phyloP scores from a whole-genome alignment of 1,140 invertebrate species.

The Pantala flavescens region DNA sequence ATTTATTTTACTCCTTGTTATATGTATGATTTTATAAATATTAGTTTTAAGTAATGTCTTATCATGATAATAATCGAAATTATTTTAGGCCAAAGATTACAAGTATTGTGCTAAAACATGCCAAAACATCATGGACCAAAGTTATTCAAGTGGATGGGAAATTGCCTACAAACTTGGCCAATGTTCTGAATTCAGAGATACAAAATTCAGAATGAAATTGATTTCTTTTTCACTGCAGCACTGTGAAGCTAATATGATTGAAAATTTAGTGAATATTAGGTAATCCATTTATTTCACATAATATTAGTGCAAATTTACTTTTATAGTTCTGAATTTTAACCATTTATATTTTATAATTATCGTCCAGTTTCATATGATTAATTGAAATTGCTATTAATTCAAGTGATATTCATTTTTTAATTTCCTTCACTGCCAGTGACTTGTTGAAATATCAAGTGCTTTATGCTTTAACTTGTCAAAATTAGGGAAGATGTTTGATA shows the following conservation, averaged over 20 bases:
- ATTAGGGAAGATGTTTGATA: too few relatives aligned
- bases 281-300: slow-evolving; percentile 26
- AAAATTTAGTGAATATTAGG: slow-evolving; percentile 40
- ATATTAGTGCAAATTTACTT: too few relatives aligned
- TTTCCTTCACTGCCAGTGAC: too few relatives aligned
- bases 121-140: slow-evolving; percentile 39
- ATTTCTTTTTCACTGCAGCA: slow-evolving; percentile 45
- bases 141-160: slow-evolving; percentile 43
- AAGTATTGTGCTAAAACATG: slow-evolving; percentile 39
- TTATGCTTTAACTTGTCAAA: too few relatives aligned
- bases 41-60: slow-evolving; percentile 15
- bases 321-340: too few relatives aligned
- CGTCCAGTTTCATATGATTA: too few relatives aligned
- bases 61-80: slow-evolving; percentile 26
- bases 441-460: too few relatives aligned
- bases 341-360: too few relatives aligned
- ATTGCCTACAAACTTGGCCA: slow-evolving; percentile 40
- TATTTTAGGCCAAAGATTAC: slow-evolving; percentile 41
- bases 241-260: slow-evolving; percentile 42
- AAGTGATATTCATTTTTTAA: too few relatives aligned
- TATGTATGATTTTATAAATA: slow-evolving; percentile 3
- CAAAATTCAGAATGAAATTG: slow-evolving; percentile 39
- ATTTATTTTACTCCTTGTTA: too few relatives aligned
- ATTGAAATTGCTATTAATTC: too few relatives aligned
- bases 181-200: slow-evolving; percentile 39